Conservation (phyloP, 1,140 invertebrate species). For the Diplogasteroides magnus region DNA sequence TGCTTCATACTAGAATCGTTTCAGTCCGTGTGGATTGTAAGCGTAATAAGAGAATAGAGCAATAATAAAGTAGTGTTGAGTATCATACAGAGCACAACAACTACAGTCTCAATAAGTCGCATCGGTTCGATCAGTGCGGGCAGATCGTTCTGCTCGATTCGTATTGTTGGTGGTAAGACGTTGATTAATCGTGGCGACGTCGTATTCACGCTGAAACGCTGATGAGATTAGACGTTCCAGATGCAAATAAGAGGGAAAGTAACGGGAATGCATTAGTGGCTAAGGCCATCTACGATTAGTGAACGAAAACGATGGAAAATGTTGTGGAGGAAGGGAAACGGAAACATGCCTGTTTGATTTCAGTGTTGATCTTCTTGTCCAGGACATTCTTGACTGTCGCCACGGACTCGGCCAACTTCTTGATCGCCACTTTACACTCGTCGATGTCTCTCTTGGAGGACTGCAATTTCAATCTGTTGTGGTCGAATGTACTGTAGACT, state of each 20-base stretch:
- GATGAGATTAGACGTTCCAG: too few species aligned
- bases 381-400: conserved; percentile 54
- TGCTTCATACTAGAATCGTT: too few species aligned
- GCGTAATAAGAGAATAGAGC: too few species aligned
- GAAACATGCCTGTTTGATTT: conserved; percentile 39
- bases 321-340: neutral
- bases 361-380: conserved; percentile 47
- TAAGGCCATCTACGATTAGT: neutral
- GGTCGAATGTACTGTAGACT: conserved; percentile 5
- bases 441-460: conserved; percentile 41
- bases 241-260: neutral
- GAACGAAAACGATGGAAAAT: neutral
- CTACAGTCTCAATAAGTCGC: too few species aligned
- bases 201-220: neutral
- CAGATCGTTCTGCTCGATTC: too few species aligned
- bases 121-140: too few species aligned
- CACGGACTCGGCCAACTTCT: conserved; percentile 51
- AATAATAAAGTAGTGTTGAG: too few species aligned
- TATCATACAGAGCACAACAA: too few species aligned
- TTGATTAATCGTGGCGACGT: neutral
- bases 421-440: conserved; percentile 53
- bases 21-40: too few species aligned
- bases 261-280: neutral
- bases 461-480: conserved; percentile 29
- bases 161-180: neutral